phyloP scores from a whole-genome alignment of 1,140 invertebrate genomes.

The Tribolium madens region DNA sequence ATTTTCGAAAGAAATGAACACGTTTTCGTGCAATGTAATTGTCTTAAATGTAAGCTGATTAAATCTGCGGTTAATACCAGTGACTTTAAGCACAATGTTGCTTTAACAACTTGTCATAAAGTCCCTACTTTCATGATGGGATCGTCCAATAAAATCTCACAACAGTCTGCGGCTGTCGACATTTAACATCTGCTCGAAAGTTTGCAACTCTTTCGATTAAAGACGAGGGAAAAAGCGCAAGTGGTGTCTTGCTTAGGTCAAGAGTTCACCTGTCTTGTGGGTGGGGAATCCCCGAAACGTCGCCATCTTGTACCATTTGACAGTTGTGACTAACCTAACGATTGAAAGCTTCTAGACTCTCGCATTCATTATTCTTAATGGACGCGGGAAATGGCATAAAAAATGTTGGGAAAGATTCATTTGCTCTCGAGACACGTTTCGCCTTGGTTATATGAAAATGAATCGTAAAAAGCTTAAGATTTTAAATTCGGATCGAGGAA shows the following conservation, averaged over 20 bases:
- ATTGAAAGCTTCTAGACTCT: too few relatives aligned
- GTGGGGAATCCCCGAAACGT: not conserved
- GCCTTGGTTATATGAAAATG: slow-evolving; percentile 3
- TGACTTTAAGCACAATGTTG: slow-evolving; percentile 22
- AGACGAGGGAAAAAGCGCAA: not conserved
- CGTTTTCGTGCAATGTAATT: not conserved
- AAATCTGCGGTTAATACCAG: slow-evolving; percentile 8
- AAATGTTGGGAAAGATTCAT: not conserved
- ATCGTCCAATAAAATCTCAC: slow-evolving; percentile 17
- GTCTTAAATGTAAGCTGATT: slow-evolving; percentile 14
- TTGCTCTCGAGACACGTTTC: not conserved
- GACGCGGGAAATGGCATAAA: not conserved
- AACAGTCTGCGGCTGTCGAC: not conserved
- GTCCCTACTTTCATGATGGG: slow-evolving; percentile 5
- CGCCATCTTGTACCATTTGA: not conserved
- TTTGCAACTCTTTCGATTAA: slow-evolving; percentile 2
- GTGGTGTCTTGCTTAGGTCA: not conserved
- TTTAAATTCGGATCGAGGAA: not conserved
- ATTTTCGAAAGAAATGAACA: not conserved
- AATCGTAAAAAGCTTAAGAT: slow-evolving; percentile 4
- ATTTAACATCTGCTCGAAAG: slow-evolving; percentile 9
- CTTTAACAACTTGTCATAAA: slow-evolving; percentile 18
- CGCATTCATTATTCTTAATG: too few relatives aligned
- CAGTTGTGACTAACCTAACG: not conserved
- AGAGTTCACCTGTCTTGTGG: not conserved